phyloP scores from a whole-genome alignment of 2,797 vertebrate species.

The Tragelaphus oryx region DNA sequence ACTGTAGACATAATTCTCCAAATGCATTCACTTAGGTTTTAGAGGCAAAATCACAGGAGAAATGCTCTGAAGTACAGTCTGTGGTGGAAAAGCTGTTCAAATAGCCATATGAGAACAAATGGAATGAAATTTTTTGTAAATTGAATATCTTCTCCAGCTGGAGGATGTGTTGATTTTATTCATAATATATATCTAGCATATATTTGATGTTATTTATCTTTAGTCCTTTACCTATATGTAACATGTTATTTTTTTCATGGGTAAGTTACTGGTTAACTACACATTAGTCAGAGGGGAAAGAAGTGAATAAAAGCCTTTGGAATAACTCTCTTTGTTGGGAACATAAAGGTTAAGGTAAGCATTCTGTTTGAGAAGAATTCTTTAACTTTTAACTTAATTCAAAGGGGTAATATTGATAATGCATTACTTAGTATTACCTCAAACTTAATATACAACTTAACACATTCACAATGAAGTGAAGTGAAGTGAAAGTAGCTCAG shows the following conservation, averaged over 20 bases:
- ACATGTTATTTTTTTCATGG: neutral
- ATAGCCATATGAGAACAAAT: neutral
- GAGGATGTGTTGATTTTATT: neutral
- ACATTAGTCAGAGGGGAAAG: neutral
- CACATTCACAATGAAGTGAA: neutral
- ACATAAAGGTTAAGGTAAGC: neutral
- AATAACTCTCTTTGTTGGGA: neutral
- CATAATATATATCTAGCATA: neutral
- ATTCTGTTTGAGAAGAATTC: neutral
- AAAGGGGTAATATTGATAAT: neutral
- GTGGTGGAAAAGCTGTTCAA: neutral
- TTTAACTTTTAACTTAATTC: neutral
- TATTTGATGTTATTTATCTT: neutral
- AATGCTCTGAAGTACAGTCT: neutral
- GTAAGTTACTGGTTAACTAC: neutral
- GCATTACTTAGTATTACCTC: neutral
- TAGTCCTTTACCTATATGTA: neutral
- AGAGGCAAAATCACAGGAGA: neutral
- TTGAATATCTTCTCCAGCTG: neutral
- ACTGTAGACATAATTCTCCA: neutral
- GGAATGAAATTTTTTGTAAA: neutral
- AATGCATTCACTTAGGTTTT: neutral
- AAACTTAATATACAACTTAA: neutral
- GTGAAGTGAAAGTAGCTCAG: neutral
- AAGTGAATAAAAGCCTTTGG: neutral